A percentile compares a stretch with the other conserved stretches of the same genome.
These are phyloP conservation scores for Dolichotis patagonum DNA, from an alignment of 2,113 vertebrate genomes.

Conservation along the genomic window DNA sequence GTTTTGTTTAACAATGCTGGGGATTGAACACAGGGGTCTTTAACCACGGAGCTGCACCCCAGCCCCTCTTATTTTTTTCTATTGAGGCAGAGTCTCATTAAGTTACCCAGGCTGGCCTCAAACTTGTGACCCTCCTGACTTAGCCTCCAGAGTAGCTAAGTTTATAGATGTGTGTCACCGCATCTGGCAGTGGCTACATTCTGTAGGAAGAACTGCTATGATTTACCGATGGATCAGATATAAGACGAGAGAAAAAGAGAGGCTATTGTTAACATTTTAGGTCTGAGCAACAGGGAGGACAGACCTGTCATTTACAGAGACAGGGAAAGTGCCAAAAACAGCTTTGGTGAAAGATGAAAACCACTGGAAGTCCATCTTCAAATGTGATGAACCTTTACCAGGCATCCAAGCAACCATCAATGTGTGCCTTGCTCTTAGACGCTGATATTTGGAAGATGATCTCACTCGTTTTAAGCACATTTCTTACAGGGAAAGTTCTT, in stretches of 20 bases:
- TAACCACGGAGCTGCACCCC: background rate
- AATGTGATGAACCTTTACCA: accelerated
- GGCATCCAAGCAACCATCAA: accelerated
- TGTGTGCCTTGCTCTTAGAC: background rate
- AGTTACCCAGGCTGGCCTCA: background rate
- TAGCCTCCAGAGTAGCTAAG: background rate
- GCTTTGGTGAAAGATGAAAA: background rate
- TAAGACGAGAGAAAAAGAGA: background rate
- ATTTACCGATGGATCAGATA: accelerated
- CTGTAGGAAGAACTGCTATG: background rate
- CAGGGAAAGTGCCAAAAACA: accelerated
- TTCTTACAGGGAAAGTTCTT: background rate
- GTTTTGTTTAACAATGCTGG: background rate
- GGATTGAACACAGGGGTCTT: background rate
- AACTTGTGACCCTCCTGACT: background rate
- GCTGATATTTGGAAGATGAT: conserved; percentile 19
- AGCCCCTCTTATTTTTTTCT: background rate
- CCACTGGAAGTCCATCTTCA: background rate
- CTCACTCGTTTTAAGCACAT: conserved; percentile 29
- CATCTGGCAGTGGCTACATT: background rate
- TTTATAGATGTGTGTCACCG: background rate
- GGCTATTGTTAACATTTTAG: background rate
- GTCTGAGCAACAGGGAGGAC: background rate
- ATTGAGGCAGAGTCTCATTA: background rate
- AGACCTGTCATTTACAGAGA: background rate